A percentile compares a stretch with the other conserved stretches of the same genome.
Evolutionary conservation across 2,113 vertebrate genomes (phyloP).

Genomic region (Aleadryas rufinucha): DNA sequence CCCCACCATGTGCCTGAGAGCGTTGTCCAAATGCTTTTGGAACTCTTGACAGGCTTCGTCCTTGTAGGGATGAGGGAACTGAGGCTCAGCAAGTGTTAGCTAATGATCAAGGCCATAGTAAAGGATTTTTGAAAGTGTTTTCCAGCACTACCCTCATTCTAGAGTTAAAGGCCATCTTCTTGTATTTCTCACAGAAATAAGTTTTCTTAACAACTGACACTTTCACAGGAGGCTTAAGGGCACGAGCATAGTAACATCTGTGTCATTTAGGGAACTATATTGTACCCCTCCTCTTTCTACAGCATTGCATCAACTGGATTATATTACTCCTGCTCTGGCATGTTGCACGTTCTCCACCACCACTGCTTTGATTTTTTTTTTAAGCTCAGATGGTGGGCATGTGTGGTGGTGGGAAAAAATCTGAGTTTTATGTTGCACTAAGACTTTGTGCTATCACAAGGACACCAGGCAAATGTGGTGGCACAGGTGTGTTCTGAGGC

Average conservation of each 20-base stretch:
- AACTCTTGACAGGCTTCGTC: neutral
- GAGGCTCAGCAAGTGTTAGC: neutral
- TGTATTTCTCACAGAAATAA: neutral
- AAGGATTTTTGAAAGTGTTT: neutral
- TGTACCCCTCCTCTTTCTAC: neutral
- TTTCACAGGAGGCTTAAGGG: neutral
- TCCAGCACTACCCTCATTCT: neutral
- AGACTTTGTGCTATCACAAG: neutral
- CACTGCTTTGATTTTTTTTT: neutral
- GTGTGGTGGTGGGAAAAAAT: accelerated
- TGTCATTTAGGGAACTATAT: neutral
- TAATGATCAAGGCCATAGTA: neutral
- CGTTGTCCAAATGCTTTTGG: neutral
- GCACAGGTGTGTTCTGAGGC: neutral
- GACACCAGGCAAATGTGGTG: neutral
- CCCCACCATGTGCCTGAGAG: neutral
- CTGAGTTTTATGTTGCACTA: accelerated
- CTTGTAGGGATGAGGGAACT: neutral
- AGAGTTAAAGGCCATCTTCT: neutral
- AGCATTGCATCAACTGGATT: neutral
- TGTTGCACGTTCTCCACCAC: neutral
- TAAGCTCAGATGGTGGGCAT: neutral
- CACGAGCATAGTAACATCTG: neutral
- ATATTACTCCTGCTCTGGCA: neutral
- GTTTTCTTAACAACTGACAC: neutral